phyloP scores from a whole-genome alignment of 2,888 invertebrate species.

The Drosophila merina region DNA sequence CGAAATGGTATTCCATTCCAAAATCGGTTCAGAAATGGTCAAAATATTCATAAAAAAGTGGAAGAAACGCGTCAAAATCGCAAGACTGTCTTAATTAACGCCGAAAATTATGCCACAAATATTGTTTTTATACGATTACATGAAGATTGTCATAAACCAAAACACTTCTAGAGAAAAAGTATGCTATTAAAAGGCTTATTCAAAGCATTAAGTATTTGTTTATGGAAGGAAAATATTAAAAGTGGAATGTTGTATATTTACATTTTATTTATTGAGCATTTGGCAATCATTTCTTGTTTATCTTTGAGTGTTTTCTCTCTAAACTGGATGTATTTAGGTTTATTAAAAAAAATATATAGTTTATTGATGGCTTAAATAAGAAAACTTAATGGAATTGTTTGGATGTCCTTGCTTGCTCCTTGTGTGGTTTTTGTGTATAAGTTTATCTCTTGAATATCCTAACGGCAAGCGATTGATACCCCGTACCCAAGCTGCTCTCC shows the following conservation, averaged over 20 bases:
- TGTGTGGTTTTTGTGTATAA: background rate
- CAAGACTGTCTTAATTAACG: no score
- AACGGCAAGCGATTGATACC: conserved; percentile 22
- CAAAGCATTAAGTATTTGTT: no score
- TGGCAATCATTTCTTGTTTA: background rate
- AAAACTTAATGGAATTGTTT: conserved; percentile 16
- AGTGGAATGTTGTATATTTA: background rate
- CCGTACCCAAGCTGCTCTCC: conserved; percentile 1
- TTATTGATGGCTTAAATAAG: conserved; percentile 32
- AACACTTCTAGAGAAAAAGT: no score
- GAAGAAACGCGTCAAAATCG: no score
- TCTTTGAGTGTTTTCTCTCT: background rate
- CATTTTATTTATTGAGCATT: background rate
- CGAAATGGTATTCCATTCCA: no score
- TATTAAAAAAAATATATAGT: conserved; percentile 22
- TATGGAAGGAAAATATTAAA: no score
- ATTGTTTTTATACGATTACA: no score
- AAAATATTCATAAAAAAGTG: no score
- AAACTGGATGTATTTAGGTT: background rate
- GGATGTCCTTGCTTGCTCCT: conserved; percentile 1
- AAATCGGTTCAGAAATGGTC: no score
- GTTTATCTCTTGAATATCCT: conserved; percentile 10
- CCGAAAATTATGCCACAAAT: no score
- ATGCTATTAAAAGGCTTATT: no score
- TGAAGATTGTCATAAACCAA: no score